These are phyloP conservation scores for Apotomis betuletana DNA, from an alignment of 2,888 invertebrate genomes.

Conservation along the genomic window DNA sequence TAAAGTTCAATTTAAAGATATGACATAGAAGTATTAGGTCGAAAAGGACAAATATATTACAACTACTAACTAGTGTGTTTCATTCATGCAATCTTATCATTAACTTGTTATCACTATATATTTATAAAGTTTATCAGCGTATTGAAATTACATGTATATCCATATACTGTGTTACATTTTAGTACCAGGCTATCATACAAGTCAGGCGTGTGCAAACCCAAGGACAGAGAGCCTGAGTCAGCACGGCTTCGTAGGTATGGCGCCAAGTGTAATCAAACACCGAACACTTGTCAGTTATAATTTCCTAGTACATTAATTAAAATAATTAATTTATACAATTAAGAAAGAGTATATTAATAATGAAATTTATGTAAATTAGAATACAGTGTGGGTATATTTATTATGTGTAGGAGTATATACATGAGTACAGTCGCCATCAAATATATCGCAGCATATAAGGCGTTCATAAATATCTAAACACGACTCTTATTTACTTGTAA, in stretches of 20 bases:
- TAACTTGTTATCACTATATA: slow-evolving; percentile 42
- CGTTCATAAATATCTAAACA: too few relatives aligned
- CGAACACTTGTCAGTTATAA: slow-evolving; percentile 32
- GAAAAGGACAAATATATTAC: too few relatives aligned
- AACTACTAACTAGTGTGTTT: too few relatives aligned
- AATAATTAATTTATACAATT: slow-evolving; percentile 35
- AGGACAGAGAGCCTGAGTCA: slow-evolving; percentile 60
- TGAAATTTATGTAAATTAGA: not conserved
- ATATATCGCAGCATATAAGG: too few relatives aligned
- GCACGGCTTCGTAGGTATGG: slow-evolving; percentile 46
- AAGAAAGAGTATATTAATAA: slow-evolving; percentile 8
- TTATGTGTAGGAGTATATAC: too few relatives aligned
- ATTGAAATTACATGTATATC: not conserved
- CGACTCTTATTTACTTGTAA: too few relatives aligned
- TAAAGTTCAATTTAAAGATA: too few relatives aligned
- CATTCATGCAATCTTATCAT: not conserved
- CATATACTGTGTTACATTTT: slow-evolving; percentile 22
- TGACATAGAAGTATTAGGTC: too few relatives aligned
- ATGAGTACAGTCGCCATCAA: too few relatives aligned
- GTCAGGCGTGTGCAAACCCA: slow-evolving; percentile 32
- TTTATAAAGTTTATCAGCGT: not conserved
- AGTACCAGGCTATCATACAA: slow-evolving; percentile 62
- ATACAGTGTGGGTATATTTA: too few relatives aligned
- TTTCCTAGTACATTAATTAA: slow-evolving; percentile 36
- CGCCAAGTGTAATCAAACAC: slow-evolving; percentile 39